Evolutionary conservation across 1,140 invertebrate species (phyloP).

Genomic region (Colletes latitarsis): DNA sequence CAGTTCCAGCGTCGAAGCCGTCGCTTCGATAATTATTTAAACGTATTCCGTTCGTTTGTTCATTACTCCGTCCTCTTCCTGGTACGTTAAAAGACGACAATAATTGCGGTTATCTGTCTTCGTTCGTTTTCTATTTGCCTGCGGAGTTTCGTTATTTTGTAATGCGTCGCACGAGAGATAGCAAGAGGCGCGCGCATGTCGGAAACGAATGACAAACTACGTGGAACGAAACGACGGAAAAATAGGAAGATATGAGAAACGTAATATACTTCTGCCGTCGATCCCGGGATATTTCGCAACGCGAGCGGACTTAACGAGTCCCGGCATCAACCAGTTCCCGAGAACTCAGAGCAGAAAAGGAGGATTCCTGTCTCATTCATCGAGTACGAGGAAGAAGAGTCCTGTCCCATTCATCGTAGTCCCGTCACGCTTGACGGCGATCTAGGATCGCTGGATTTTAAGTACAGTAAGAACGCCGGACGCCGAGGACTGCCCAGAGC

Average conservation of each 20-base stretch:
- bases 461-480: slow-evolving; percentile 30
- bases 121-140: neutral
- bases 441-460: slow-evolving; percentile 53
- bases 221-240: neutral
- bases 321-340: slow-evolving; percentile 10
- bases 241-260: neutral
- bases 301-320: neutral
- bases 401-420: slow-evolving; percentile 54
- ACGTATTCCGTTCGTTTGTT: neutral
- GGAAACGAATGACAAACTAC: neutral
- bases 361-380: slow-evolving; percentile 44
- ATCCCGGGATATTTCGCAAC: neutral
- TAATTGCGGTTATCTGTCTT: neutral
- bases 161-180: neutral
- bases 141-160: neutral
- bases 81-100: neutral
- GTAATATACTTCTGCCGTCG: neutral
- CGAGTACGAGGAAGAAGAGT: slow-evolving; percentile 34
- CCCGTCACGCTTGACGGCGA: slow-evolving; percentile 47
- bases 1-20: too few relatives aligned
- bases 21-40: too few relatives aligned
- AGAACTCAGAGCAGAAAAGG: slow-evolving; percentile 17
- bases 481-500: neutral
- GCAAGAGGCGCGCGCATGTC: neutral
- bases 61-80: neutral